Percentiles rank a stretch among this genome's conserved stretches.
Evolutionary conservation across 2,797 vertebrate species (phyloP).

Genomic region (Setipinna tenuifilis): DNA sequence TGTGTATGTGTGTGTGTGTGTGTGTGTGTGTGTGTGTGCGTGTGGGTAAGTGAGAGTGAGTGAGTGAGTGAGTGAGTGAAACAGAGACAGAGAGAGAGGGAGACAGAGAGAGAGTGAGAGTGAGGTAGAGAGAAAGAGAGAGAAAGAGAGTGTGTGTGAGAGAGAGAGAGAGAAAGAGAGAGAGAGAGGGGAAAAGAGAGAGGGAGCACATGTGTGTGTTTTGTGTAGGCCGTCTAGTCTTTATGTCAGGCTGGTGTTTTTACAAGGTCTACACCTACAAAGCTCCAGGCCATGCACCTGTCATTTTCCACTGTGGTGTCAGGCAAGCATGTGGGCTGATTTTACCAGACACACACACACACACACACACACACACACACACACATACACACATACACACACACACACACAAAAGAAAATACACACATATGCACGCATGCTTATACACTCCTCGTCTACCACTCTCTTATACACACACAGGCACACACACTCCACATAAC

Average conservation of each 20-base stretch:
- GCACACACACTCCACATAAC: too few relatives aligned
- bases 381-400: slow-evolving; percentile 15
- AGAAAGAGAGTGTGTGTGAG: neutral
- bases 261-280: slow-evolving; percentile 40
- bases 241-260: slow-evolving; percentile 40
- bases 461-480: neutral
- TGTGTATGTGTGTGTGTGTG: neutral
- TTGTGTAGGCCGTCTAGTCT: slow-evolving; percentile 49
- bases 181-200: slow-evolving; percentile 48
- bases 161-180: slow-evolving; percentile 28
- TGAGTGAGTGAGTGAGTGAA: neutral
- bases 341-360: slow-evolving; percentile 20
- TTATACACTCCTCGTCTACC: neutral
- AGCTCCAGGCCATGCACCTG: slow-evolving; percentile 55
- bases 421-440: neutral
- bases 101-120: slow-evolving; percentile 39
- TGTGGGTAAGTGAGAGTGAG: neutral
- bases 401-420: slow-evolving; percentile 14
- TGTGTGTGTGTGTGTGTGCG: neutral
- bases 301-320: slow-evolving; percentile 42
- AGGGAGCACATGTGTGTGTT: slow-evolving; percentile 28
- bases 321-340: slow-evolving; percentile 38
- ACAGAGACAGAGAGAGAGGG: neutral
- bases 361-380: neutral
- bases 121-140: neutral